phyloP scores from a whole-genome alignment of 2,888 invertebrate genomes.

The Drosophila flavopinicola region DNA sequence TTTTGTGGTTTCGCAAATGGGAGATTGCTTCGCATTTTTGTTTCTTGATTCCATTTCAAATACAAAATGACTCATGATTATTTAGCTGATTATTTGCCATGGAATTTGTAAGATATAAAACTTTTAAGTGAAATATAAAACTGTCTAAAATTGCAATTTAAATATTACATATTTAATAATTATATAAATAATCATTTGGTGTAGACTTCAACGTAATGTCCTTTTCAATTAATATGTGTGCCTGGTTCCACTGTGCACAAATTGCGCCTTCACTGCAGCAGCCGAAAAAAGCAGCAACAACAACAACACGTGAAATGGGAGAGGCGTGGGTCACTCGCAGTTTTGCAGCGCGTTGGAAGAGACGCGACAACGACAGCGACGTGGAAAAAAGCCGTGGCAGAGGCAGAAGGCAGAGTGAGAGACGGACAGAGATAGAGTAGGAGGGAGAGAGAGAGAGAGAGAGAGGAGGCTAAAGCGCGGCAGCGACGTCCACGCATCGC shows the following conservation, averaged over 20 bases:
- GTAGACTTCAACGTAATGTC: neutral
- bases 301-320: conserved; percentile 28
- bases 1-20: no score
- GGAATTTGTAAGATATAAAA: no score
- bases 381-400: conserved; percentile 55
- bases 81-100: no score
- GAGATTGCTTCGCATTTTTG: no score
- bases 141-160: no score
- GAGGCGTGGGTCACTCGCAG: conserved; percentile 28
- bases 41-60: no score
- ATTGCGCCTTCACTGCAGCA: conserved; percentile 59
- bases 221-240: neutral
- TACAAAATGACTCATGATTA: no score
- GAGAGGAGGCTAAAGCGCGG: conserved; percentile 11
- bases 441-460: neutral
- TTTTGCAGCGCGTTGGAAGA: conserved; percentile 39
- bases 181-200: no score
- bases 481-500: conserved; percentile 45
- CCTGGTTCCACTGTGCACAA: conserved; percentile 58
- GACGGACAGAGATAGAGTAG: conserved; percentile 3
- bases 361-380: conserved; percentile 49
- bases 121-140: no score
- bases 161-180: no score
- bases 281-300: conserved; percentile 43
- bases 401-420: conserved; percentile 10